A percentile compares a stretch with the other conserved stretches of the same genome.
phyloP scores from a whole-genome alignment of 2,113 vertebrate species.

The Malurus alboscapulatus region DNA sequence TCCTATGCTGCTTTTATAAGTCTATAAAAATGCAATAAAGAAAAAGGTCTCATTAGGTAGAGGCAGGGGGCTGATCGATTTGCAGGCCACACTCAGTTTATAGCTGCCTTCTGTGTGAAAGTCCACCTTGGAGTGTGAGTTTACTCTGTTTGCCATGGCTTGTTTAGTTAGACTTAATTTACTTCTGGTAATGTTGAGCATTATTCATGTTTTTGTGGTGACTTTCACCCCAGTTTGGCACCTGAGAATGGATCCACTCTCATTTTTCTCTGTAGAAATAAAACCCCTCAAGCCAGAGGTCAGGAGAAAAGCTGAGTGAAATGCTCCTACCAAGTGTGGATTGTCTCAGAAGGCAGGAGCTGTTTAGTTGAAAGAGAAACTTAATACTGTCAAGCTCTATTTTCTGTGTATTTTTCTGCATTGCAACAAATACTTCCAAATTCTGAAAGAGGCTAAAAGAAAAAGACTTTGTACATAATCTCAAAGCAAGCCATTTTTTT shows the following conservation, averaged over 20 bases:
- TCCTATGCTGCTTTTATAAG: slow-evolving; percentile 40
- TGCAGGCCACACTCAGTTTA: slow-evolving; percentile 56
- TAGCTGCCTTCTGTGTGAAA: slow-evolving; percentile 58
- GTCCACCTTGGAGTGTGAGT: slow-evolving; percentile 39
- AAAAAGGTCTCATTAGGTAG: slow-evolving; percentile 52
- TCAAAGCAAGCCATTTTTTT: not conserved
- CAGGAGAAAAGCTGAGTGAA: slow-evolving; percentile 2
- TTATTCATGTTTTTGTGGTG: slow-evolving; percentile 18
- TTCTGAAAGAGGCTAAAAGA: not conserved
- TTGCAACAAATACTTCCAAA: not conserved
- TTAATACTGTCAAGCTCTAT: not conserved
- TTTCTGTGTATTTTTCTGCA: not conserved
- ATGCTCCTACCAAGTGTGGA: not conserved
- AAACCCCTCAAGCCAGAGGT: slow-evolving; percentile 16
- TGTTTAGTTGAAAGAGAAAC: slow-evolving; percentile 7
- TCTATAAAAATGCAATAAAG: slow-evolving; percentile 63
- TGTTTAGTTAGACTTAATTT: slow-evolving; percentile 42
- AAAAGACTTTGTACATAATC: not conserved
- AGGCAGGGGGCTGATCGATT: slow-evolving; percentile 63
- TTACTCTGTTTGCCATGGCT: slow-evolving; percentile 18
- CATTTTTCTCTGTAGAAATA: slow-evolving; percentile 4
- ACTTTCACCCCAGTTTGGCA: not conserved
- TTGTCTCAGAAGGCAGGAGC: not conserved
- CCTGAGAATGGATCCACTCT: not conserved
- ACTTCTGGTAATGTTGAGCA: not conserved